Percentiles rank a stretch among this genome's conserved stretches.
These are phyloP conservation scores for Orbicella faveolata DNA, from an alignment of 64 coral and sea anemone genomes.

Conservation along the genomic window DNA sequence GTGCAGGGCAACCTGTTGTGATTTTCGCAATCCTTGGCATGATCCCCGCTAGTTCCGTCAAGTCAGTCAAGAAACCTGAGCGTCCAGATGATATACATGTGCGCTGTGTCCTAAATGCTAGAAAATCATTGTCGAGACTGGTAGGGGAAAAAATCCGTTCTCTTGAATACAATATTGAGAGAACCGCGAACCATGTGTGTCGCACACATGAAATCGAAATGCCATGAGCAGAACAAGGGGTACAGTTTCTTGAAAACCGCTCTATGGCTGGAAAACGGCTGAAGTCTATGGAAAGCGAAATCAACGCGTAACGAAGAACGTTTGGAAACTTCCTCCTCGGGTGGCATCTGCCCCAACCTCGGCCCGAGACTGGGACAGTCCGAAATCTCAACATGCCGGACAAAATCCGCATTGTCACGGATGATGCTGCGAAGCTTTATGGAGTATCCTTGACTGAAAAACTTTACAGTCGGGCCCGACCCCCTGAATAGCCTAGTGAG, in stretches of 20 bases:
- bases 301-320: slow-evolving; percentile 28
- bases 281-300: slow-evolving; percentile 13
- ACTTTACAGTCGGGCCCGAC: slow-evolving; percentile 30
- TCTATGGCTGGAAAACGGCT: slow-evolving; percentile 28
- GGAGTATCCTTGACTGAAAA: slow-evolving; percentile 42
- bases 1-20: slow-evolving; percentile 33
- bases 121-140: slow-evolving; percentile 21
- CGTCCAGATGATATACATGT: slow-evolving; percentile 49
- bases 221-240: slow-evolving; percentile 21
- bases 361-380: slow-evolving; percentile 8
- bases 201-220: slow-evolving; percentile 27
- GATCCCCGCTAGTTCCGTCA: slow-evolving; percentile 41
- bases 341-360: not conserved
- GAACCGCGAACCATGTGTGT: slow-evolving; percentile 22
- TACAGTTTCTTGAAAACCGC: slow-evolving; percentile 16
- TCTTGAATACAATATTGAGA: slow-evolving; percentile 34
- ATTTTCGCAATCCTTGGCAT: slow-evolving; percentile 48
- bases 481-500: slow-evolving; percentile 55
- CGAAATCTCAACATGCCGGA: slow-evolving; percentile 38
- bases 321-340: slow-evolving; percentile 26
- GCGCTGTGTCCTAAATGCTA: slow-evolving; percentile 4
- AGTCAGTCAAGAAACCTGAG: slow-evolving; percentile 10
- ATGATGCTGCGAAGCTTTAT: slow-evolving; percentile 48
- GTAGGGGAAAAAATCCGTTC: slow-evolving; percentile 38
- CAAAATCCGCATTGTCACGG: slow-evolving; percentile 67